Evolutionary conservation across 2,113 vertebrate species (phyloP).

Genomic region (Vimba vimba): DNA sequence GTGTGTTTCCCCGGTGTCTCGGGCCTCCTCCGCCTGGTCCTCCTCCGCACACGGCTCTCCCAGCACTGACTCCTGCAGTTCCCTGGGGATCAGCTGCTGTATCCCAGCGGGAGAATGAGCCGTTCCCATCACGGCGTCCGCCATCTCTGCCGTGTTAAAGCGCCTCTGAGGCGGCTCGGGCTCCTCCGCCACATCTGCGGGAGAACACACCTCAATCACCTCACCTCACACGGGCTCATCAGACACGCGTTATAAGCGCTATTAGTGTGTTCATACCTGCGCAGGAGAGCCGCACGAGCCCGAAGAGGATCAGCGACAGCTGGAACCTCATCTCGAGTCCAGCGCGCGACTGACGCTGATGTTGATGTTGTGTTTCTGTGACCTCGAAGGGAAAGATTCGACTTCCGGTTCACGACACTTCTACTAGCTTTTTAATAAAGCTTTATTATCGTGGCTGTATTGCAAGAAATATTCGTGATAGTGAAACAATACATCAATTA

Average conservation of each 20-base stretch:
- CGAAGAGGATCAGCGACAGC: not conserved
- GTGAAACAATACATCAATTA: no score
- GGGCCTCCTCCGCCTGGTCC: conserved; percentile 36
- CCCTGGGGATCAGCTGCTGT: conserved; percentile 72
- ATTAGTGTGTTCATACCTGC: not conserved
- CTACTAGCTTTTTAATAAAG: no score
- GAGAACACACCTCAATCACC: no score
- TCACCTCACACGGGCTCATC: no score
- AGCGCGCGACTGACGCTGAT: no score
- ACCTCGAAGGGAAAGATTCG: not conserved
- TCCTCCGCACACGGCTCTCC: conserved; percentile 66
- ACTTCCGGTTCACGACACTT: not conserved
- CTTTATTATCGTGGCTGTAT: no score
- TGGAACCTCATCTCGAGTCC: not conserved
- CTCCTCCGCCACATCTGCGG: conserved; percentile 60
- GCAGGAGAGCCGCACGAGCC: not conserved
- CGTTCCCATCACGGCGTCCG: conserved; percentile 80
- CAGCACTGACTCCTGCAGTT: conserved; percentile 63
- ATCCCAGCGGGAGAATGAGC: conserved; percentile 69
- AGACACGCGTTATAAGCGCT: no score
- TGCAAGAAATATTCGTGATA: no score
- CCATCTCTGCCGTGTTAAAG: conserved; percentile 81
- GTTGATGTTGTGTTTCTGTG: not conserved
- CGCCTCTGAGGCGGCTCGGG: conserved; percentile 66
- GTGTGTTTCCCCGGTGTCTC: no score